These are phyloP conservation scores for Ferrisia virgata DNA, from an alignment of 2,888 invertebrate genomes.

Conservation along the genomic window DNA sequence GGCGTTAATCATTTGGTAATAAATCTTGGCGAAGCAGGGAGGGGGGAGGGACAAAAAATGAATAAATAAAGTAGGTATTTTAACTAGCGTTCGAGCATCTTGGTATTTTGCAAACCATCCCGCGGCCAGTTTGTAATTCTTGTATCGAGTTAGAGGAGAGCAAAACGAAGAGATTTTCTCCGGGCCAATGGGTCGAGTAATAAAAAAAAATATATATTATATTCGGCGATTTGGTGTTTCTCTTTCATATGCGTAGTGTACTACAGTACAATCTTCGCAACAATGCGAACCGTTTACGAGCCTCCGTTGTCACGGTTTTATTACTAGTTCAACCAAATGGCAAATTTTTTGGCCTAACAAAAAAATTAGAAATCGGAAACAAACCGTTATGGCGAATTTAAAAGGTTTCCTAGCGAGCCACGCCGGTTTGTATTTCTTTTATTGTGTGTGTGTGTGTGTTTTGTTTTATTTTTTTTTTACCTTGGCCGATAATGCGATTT, in stretches of 20 bases:
- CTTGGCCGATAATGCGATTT: not conserved
- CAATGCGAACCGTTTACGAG: not conserved
- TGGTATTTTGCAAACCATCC: too few relatives aligned
- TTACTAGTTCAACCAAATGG: not conserved
- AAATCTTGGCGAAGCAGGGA: too few relatives aligned
- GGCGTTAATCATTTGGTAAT: not conserved
- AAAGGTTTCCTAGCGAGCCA: not conserved
- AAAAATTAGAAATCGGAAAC: slow-evolving; percentile 22
- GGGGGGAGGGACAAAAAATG: too few relatives aligned
- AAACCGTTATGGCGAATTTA: not conserved
- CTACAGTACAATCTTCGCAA: too few relatives aligned
- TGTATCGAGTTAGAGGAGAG: too few relatives aligned
- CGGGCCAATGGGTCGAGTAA: not conserved
- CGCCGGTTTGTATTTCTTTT: not conserved
- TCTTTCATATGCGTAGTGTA: not conserved
- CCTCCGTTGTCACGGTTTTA: not conserved
- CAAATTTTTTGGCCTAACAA: not conserved
- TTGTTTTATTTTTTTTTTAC: not conserved
- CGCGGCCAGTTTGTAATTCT: too few relatives aligned
- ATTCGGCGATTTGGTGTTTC: not conserved
- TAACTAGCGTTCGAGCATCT: too few relatives aligned
- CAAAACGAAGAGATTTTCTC: too few relatives aligned
- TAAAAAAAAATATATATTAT: not conserved
- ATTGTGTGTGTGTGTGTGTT: not conserved
- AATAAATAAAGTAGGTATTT: too few relatives aligned